Percentiles rank a stretch among this genome's conserved stretches.
Evolutionary conservation across 2,113 vertebrate genomes (phyloP).

Genomic region (Archocentrus centrarchus): DNA sequence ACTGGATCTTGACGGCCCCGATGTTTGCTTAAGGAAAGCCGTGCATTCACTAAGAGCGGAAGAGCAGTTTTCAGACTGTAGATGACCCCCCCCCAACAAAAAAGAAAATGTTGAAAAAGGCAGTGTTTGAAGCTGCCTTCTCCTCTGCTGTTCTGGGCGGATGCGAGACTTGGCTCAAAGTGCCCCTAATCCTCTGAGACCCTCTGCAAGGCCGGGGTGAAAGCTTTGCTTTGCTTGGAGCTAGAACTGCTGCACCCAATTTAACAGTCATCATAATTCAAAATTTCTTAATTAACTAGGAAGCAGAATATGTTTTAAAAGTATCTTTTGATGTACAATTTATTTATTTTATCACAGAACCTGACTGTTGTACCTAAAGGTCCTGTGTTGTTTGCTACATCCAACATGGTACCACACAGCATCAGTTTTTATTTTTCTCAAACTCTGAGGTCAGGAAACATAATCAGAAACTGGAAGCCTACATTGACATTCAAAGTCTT

Average conservation of each 20-base stretch:
- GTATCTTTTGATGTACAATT: not conserved
- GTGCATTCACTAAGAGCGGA: not conserved
- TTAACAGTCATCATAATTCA: constrained; percentile 21
- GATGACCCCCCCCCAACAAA: constrained; percentile 5
- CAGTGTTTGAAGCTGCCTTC: constrained; percentile 51
- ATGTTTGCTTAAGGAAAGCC: constrained; percentile 10
- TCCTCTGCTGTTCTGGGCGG: constrained; percentile 36
- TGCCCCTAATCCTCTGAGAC: constrained; percentile 51
- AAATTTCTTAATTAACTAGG: constrained; percentile 24
- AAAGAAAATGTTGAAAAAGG: constrained; percentile 25
- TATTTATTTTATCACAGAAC: constrained; percentile 13
- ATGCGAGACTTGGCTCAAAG: constrained; percentile 52
- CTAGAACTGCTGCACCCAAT: not conserved
- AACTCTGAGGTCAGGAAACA: not conserved
- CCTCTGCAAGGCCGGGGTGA: constrained; percentile 21
- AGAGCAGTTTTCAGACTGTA: constrained; percentile 24
- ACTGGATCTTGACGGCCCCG: not conserved
- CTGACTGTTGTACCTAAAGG: constrained; percentile 4
- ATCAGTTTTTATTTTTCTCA: not conserved
- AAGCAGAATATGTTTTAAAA: not conserved
- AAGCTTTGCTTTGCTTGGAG: constrained; percentile 35
- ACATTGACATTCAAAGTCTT: constrained; percentile 18
- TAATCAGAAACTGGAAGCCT: not conserved
- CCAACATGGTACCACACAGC: not conserved
- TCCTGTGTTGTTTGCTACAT: not conserved